Conservation (phyloP, 2,888 invertebrate species). For the Microdon myrmicae region DNA sequence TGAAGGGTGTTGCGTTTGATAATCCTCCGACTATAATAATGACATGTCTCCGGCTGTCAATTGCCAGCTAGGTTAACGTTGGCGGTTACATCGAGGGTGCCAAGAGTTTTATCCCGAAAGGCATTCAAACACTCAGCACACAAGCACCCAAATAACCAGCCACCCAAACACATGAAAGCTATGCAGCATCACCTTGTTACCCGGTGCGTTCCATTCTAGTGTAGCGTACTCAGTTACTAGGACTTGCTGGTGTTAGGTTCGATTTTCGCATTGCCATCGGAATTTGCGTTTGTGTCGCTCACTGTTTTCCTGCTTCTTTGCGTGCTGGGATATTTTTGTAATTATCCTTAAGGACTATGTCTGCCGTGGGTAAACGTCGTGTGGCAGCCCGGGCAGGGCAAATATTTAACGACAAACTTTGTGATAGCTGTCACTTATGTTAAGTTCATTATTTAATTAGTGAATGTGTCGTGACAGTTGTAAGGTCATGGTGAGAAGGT, state of each 20-base stretch:
- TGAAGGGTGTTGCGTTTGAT: conserved; percentile 17
- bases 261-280: not conserved
- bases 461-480: conserved; percentile 10
- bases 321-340: conserved; percentile 17
- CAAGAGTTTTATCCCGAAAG: conserved; percentile 1
- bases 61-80: conserved; percentile 8
- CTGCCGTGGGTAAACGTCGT: not conserved
- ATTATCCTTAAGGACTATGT: conserved; percentile 35
- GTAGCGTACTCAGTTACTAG: too few species aligned
- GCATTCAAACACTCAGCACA: not conserved
- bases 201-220: too few species aligned
- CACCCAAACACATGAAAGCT: too few species aligned
- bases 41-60: conserved; percentile 14
- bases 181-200: too few species aligned
- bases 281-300: not conserved
- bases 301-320: conserved; percentile 1
- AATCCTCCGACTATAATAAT: conserved; percentile 6
- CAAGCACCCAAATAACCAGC: conserved; percentile 21
- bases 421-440: conserved; percentile 47
- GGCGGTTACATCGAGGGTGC: too few species aligned
- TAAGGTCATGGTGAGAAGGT: conserved; percentile 3
- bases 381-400: too few species aligned
- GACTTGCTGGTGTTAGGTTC: too few species aligned
- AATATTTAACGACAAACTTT: conserved; percentile 40
- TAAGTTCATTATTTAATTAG: conserved; percentile 48